Evolutionary conservation across 2,888 invertebrate species (phyloP).

Genomic region (Ramazzottius varieornatus): DNA sequence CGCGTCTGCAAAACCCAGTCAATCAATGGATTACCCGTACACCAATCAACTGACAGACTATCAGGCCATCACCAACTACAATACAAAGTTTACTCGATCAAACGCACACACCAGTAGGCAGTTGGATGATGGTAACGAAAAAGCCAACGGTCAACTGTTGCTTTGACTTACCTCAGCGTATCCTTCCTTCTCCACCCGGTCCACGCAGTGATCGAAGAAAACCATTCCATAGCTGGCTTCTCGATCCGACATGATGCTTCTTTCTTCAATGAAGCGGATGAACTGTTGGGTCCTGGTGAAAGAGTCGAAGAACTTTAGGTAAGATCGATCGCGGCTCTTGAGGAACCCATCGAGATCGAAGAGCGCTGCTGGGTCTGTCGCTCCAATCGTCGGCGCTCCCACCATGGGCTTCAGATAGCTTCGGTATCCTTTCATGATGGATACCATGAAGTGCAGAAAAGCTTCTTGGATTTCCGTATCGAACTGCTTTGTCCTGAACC

Average conservation of each 20-base stretch:
- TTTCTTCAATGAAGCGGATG: constrained; percentile 88
- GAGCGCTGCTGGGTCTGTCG: constrained; percentile 75
- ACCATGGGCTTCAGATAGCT: constrained; percentile 67
- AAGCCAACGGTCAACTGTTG: too few relatives aligned
- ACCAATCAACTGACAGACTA: background rate
- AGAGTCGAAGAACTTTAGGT: constrained; percentile 49
- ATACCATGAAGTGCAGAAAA: constrained; percentile 78
- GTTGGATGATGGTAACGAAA: too few relatives aligned
- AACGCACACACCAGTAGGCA: too few relatives aligned
- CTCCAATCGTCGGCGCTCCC: constrained; percentile 66
- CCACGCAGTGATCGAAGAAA: constrained; percentile 89
- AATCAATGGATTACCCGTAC: background rate
- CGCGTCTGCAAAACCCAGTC: constrained; percentile 22
- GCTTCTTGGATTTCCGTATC: constrained; percentile 90
- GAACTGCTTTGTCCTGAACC: constrained; percentile 32
- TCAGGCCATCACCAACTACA: background rate
- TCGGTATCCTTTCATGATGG: constrained; percentile 65
- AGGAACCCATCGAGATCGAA: constrained; percentile 65
- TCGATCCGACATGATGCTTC: constrained; percentile 91
- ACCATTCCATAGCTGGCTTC: constrained; percentile 54
- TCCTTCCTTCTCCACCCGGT: constrained; percentile 28
- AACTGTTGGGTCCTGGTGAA: constrained; percentile 88
- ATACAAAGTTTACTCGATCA: background rate
- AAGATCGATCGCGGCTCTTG: constrained; percentile 53
- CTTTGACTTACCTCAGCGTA: background rate